These are phyloP conservation scores for Sparidentex hasta DNA, from an alignment of 2,797 vertebrate species.

Conservation along the genomic window DNA sequence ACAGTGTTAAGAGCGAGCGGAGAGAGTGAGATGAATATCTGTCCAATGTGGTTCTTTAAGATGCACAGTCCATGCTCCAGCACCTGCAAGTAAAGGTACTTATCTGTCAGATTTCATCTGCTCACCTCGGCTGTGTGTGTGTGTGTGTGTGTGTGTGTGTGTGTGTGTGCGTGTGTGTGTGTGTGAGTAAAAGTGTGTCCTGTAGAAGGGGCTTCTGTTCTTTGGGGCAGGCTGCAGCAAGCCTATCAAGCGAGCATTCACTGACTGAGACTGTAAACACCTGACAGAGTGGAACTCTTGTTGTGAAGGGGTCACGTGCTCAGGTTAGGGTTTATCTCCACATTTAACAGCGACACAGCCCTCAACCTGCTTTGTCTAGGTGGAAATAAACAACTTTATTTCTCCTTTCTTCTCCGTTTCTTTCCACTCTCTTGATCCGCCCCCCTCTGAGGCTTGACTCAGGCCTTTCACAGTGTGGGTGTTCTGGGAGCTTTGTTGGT, in stretches of 20 bases:
- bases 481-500: slow-evolving; percentile 77
- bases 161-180: slow-evolving; percentile 32
- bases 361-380: slow-evolving; percentile 31
- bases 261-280: slow-evolving; percentile 47
- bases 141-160: slow-evolving; percentile 14
- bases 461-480: slow-evolving; percentile 70
- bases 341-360: slow-evolving; percentile 29
- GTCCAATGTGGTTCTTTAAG: slow-evolving; percentile 62
- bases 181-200: slow-evolving; percentile 36
- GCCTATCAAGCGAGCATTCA: slow-evolving; percentile 45
- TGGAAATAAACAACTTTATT: slow-evolving; percentile 37
- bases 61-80: slow-evolving; percentile 62
- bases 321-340: slow-evolving; percentile 48
- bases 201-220: slow-evolving; percentile 7
- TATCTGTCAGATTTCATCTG: slow-evolving; percentile 74
- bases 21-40: slow-evolving; percentile 70
- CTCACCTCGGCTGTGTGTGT: slow-evolving; percentile 37
- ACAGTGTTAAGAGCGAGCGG: slow-evolving; percentile 27
- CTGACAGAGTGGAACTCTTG: slow-evolving; percentile 21
- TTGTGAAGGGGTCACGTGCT: slow-evolving; percentile 25
- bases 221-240: slow-evolving; percentile 63
- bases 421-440: slow-evolving; percentile 20
- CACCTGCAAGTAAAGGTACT: slow-evolving; percentile 71
- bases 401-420: slow-evolving; percentile 8
- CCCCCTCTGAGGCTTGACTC: slow-evolving; percentile 56